A percentile compares a stretch with the other conserved stretches of the same genome.
Conservation (phyloP, 2,888 invertebrate species). For the Diachrysia chrysitis region DNA sequence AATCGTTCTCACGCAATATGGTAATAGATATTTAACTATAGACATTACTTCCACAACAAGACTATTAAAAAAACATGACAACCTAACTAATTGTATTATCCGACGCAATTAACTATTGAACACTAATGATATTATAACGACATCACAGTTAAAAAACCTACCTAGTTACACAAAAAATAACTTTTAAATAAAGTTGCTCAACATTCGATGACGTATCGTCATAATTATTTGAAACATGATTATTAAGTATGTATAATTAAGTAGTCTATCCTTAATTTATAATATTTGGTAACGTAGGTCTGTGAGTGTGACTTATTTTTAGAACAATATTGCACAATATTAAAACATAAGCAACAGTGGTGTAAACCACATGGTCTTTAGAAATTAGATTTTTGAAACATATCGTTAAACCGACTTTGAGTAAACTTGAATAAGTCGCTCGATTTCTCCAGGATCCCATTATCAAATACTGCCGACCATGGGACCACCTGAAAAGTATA, state of each 20-base stretch:
- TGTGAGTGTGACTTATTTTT: background rate
- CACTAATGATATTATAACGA: background rate
- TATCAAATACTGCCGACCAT: too few relatives aligned
- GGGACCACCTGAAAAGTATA: too few relatives aligned
- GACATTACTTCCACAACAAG: background rate
- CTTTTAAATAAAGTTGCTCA: background rate
- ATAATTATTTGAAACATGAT: conserved; percentile 19
- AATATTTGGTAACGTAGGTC: conserved; percentile 14
- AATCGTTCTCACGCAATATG: background rate
- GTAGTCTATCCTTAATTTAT: conserved; percentile 8
- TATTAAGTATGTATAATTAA: conserved; percentile 12
- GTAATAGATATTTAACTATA: conserved; percentile 1
- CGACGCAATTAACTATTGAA: background rate
- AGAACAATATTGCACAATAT: conserved; percentile 33
- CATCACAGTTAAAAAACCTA: background rate
- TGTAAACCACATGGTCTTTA: background rate
- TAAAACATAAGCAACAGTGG: conserved; percentile 1
- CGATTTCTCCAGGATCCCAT: too few relatives aligned
- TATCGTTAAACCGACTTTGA: too few relatives aligned
- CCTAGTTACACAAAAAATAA: background rate
- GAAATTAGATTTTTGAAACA: background rate
- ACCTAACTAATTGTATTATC: background rate
- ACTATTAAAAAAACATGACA: background rate
- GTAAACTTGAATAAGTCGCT: too few relatives aligned
- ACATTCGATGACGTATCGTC: conserved; percentile 3